Percentiles rank a stretch among this genome's conserved stretches.
phyloP scores from a whole-genome alignment of 2,113 vertebrate species.

The Sylvilagus bachmani region DNA sequence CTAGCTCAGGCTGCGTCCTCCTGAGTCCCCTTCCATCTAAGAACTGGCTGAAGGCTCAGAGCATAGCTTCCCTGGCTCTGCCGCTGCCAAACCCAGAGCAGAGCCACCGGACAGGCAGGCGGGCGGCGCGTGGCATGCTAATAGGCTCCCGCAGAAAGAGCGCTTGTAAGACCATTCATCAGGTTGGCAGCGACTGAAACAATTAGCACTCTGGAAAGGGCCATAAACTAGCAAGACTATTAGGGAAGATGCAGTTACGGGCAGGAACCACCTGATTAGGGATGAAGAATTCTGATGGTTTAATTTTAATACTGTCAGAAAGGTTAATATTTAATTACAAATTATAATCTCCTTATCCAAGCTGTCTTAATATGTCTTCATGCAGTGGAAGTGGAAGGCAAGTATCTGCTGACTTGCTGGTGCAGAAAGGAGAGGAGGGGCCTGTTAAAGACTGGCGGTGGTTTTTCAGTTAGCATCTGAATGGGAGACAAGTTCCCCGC shows the following conservation, averaged over 20 bases:
- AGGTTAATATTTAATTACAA: constrained; percentile 78
- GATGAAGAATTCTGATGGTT: constrained; percentile 73
- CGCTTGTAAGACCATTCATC: constrained; percentile 72
- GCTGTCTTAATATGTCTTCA: constrained; percentile 80
- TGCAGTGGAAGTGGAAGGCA: constrained; percentile 52
- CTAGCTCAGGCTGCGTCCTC: neutral
- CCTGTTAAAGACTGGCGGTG: neutral
- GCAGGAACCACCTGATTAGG: constrained; percentile 79
- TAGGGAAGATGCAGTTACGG: constrained; percentile 69
- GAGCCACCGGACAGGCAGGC: constrained; percentile 23
- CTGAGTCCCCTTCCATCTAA: neutral
- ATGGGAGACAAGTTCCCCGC: neutral
- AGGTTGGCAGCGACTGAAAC: constrained; percentile 75
- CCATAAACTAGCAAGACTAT: constrained; percentile 61
- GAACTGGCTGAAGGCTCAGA: neutral
- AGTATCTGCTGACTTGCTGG: constrained; percentile 67
- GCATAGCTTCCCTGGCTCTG: neutral
- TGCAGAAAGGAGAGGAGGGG: constrained; percentile 3
- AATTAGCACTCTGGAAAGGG: constrained; percentile 76
- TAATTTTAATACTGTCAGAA: constrained; percentile 81
- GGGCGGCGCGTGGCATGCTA: neutral
- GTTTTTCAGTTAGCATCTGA: constrained; percentile 26
- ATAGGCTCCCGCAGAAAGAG: constrained; percentile 32
- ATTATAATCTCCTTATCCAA: constrained; percentile 73
- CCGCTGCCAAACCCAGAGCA: neutral